Percentiles rank a stretch among this genome's conserved stretches.
phyloP scores from a whole-genome alignment of 2,797 vertebrate genomes.

The Aselliscus stoliczkanus region DNA sequence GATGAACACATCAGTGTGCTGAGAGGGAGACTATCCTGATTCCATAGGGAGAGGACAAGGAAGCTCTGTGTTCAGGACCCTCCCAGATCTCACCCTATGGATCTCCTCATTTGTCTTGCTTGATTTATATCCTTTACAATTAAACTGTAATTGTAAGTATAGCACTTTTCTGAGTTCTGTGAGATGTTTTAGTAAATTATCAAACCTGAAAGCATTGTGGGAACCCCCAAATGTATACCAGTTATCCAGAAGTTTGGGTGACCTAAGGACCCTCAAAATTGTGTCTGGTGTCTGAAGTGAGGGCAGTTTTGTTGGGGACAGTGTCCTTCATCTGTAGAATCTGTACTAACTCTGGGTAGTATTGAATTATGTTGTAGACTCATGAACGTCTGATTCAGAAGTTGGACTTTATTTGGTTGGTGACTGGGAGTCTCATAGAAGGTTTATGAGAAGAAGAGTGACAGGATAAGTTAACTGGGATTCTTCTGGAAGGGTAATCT shows the following conservation, averaged over 20 bases:
- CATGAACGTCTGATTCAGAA: not conserved
- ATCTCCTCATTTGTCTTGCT: not conserved
- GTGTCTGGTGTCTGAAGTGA: not conserved
- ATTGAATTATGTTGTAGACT: too few relatives aligned
- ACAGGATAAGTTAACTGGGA: not conserved
- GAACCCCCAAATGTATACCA: not conserved
- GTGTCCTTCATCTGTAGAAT: not conserved
- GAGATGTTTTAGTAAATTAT: not conserved
- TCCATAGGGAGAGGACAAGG: too few relatives aligned
- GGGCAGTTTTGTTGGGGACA: not conserved
- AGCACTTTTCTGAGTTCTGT: not conserved
- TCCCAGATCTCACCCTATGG: not conserved
- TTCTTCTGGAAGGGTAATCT: not conserved
- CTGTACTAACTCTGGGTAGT: not conserved
- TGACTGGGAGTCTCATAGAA: not conserved
- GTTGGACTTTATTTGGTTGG: not conserved
- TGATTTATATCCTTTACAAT: not conserved
- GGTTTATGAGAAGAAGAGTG: not conserved
- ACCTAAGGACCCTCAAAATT: not conserved
- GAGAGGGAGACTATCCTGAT: too few relatives aligned
- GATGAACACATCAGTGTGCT: not conserved
- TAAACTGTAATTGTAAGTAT: not conserved
- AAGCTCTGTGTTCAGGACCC: not conserved
- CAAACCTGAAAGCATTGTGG: not conserved
- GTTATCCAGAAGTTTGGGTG: not conserved